Conservation (phyloP, 2,113 vertebrate species). For the Raja brachyura region DNA sequence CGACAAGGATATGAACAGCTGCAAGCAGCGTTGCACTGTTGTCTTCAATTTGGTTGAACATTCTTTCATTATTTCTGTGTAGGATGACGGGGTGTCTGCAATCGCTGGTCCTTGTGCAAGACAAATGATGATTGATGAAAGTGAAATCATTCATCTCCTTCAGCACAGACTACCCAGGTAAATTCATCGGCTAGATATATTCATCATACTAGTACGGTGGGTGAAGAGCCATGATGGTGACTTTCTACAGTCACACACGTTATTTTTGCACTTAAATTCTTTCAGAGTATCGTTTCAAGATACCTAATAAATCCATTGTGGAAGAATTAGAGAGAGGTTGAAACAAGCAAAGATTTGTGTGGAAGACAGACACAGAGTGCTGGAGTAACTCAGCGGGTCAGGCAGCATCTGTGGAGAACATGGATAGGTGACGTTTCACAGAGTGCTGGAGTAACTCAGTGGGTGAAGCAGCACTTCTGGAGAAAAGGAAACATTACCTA, state of each 20-base stretch:
- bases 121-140: not conserved
- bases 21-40: not conserved
- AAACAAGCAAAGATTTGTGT: too few species aligned
- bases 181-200: conserved; percentile 18
- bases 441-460: too few species aligned
- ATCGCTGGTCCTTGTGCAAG: not conserved
- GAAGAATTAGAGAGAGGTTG: too few species aligned
- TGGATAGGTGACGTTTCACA: too few species aligned
- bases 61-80: conserved; percentile 12
- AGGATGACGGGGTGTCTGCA: not conserved
- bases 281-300: not conserved
- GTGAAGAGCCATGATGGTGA: not conserved
- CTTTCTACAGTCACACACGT: not conserved
- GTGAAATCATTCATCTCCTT: conserved; percentile 27
- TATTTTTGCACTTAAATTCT: not conserved
- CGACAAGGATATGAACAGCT: not conserved
- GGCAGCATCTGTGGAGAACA: too few species aligned
- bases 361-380: too few species aligned
- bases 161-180: not conserved
- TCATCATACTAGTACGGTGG: not conserved
- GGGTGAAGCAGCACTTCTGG: too few species aligned
- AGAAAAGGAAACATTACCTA: too few species aligned
- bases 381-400: too few species aligned
- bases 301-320: not conserved
- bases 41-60: not conserved